Conservation (phyloP, 2,888 invertebrate genomes). For the Xanthostigma xanthostigma region DNA sequence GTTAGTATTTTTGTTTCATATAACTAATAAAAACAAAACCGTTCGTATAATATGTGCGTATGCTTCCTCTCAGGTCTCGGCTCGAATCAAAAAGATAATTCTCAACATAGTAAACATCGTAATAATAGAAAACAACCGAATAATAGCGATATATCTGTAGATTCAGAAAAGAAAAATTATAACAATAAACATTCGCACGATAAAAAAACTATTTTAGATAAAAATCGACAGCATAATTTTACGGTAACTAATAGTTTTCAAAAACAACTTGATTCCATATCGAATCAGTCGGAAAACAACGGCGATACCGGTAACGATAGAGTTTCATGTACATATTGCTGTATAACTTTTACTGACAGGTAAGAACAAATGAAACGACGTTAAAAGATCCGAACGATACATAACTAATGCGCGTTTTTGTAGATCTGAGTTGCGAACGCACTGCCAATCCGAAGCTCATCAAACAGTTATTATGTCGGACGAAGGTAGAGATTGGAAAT, state of each 20-base stretch:
- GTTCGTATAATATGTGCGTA: slow-evolving; percentile 16
- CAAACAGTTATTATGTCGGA: slow-evolving; percentile 53
- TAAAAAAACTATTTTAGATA: slow-evolving; percentile 6
- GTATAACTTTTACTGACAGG: slow-evolving; percentile 33
- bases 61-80: slow-evolving; percentile 11
- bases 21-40: slow-evolving; percentile 26
- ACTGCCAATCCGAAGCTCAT: slow-evolving; percentile 47
- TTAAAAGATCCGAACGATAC: too few species aligned
- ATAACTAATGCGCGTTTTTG: too few species aligned
- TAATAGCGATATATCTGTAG: too few species aligned
- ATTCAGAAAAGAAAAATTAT: slow-evolving; percentile 11
- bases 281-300: too few species aligned
- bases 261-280: slow-evolving; percentile 10
- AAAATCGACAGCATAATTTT: too few species aligned
- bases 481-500: slow-evolving; percentile 52
- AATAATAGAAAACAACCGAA: too few species aligned
- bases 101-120: slow-evolving; percentile 4
- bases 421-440: slow-evolving; percentile 36
- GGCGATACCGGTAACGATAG: too few species aligned
- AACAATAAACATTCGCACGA: slow-evolving; percentile 15
- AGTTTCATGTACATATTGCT: slow-evolving; percentile 37
- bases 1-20: slow-evolving; percentile 7
- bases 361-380: background rate
- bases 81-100: slow-evolving; percentile 13
- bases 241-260: slow-evolving; percentile 8